Percentiles rank a stretch among this genome's conserved stretches.
Evolutionary conservation across 1,140 invertebrate species (phyloP).

Genomic region (Halesus radiatus): DNA sequence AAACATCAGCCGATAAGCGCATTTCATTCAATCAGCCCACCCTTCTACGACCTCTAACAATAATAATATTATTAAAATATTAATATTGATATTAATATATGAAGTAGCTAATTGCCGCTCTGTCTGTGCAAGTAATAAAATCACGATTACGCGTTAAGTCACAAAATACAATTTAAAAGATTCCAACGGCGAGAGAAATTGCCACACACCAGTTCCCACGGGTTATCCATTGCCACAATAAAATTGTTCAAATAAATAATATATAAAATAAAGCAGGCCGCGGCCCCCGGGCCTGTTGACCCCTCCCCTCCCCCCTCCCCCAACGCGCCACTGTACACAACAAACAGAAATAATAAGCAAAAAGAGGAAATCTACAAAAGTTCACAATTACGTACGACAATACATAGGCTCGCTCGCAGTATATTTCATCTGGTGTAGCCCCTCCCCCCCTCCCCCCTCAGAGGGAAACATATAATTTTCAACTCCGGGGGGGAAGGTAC

Average conservation of each 20-base stretch:
- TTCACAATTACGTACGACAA: constrained; percentile 58
- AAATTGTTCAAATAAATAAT: constrained; percentile 38
- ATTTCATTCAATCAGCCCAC: no score
- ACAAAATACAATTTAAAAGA: not conserved
- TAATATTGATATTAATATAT: no score
- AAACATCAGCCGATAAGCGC: no score
- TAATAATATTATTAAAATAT: no score
- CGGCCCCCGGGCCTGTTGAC: not conserved
- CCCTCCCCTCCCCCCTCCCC: constrained; percentile 22
- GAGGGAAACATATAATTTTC: constrained; percentile 57
- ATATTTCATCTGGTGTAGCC: constrained; percentile 51
- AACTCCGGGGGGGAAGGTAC: constrained; percentile 44
- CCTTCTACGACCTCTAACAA: no score
- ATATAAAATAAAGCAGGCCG: not conserved
- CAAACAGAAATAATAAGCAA: constrained; percentile 58
- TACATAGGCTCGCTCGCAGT: constrained; percentile 55
- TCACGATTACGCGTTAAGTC: no score
- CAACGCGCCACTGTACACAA: constrained; percentile 46
- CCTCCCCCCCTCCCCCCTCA: constrained; percentile 17
- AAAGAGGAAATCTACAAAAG: constrained; percentile 58
- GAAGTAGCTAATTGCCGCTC: no score
- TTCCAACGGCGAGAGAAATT: not conserved
- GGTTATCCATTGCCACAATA: constrained; percentile 31
- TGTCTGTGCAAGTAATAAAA: no score
- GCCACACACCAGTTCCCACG: constrained; percentile 18